Percentiles rank a stretch among this genome's conserved stretches.
Conservation (phyloP, 2,113 vertebrate genomes). For the Pteruthius melanotis region DNA sequence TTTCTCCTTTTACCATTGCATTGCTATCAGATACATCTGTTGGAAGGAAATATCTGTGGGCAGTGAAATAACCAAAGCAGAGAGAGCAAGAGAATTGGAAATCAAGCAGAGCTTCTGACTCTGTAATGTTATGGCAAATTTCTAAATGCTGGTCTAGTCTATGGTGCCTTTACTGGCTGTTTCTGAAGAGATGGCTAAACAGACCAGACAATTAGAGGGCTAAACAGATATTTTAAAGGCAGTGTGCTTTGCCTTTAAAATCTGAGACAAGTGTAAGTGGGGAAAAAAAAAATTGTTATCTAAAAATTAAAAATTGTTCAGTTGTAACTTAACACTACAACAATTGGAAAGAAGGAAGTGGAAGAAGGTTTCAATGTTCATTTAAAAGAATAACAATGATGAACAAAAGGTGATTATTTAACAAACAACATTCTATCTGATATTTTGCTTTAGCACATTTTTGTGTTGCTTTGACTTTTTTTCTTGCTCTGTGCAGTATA, state of each 20-base stretch:
- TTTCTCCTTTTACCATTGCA: not conserved
- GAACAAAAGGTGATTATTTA: not conserved
- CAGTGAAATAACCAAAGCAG: not conserved
- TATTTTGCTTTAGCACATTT: not conserved
- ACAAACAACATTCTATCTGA: not conserved
- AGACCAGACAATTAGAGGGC: not conserved
- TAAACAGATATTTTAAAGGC: not conserved
- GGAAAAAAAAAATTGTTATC: rapidly evolving
- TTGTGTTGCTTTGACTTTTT: not conserved
- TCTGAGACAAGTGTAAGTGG: not conserved
- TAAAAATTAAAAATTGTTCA: not conserved
- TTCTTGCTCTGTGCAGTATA: not conserved
- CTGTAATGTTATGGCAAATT: not conserved
- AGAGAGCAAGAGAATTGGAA: not conserved
- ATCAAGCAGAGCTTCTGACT: not conserved
- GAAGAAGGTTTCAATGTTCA: not conserved
- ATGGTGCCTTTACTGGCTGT: not conserved
- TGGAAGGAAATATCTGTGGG: not conserved
- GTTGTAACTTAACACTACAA: not conserved
- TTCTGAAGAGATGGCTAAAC: not conserved
- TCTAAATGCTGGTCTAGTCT: not conserved
- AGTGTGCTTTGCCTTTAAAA: not conserved
- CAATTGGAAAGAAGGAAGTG: not conserved
- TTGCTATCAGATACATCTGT: conserved; percentile 1
- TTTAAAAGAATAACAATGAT: not conserved